Base-by-base conservation (phyloP, 2,888 invertebrate genomes). In the Nebria brevicollis region DNA sequence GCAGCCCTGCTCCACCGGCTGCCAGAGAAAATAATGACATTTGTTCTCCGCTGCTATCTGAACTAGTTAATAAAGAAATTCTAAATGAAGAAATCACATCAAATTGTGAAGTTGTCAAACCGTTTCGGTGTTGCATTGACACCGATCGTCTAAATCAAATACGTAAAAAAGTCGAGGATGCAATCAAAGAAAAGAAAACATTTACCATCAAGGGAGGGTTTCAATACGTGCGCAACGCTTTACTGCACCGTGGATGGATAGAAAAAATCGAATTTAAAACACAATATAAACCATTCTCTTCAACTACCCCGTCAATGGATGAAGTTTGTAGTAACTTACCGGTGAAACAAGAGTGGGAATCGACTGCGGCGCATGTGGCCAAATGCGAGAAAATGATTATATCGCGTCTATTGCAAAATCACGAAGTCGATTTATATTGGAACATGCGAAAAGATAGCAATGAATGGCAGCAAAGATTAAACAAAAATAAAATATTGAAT, bases 341-440 rank as follows among this genome's bases (percentile, higher is more conserved):
- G 1, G 82, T 84, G 2, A 88, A 87, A 83, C 87, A 89, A 85
- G 86, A 87, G 41, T 88, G 89, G 89, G 88, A 90, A 84, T 85
- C 87, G 11, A 85, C 86, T n/a, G 83, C 87, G 15, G 87, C 86
- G 81, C 91, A 92, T 84, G 89, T 93, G 8, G 90, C 91, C 2
- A 94, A 92, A 89, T 93, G 94, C 76, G 95, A 95, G 87, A 90
- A 93, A 82, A 92, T 92, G 87, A 92, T 94, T 66, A 80, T 81
- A 85, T 95, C 94, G 3, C 92, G 95, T 85, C 94, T 96, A 88
- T 91, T 97, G 86, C 93, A 94, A 85, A 94, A 95, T 85, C 93
- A 94, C 85, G 93, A 94, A 0, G 95, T 96, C 1, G 96, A 97
- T 86, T 96, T 98, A 85, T 92, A 97, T 64, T 98, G 98, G 97